phyloP scores from a whole-genome alignment of 2,113 vertebrate genomes.

The Kryptolebias marmoratus region DNA sequence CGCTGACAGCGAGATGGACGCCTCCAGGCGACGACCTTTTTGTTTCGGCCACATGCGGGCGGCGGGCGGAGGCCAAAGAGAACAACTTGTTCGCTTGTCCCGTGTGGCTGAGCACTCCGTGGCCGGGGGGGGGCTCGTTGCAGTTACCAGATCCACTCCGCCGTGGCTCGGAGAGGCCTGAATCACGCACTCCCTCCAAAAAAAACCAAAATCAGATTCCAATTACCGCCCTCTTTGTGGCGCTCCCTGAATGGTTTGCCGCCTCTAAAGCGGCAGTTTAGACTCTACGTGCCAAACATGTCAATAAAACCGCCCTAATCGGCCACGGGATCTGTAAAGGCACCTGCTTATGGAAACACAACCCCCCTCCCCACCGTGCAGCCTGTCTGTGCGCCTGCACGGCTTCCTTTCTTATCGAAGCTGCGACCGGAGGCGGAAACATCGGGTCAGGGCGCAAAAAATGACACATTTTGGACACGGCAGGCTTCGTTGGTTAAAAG shows the following conservation, averaged over 20 bases:
- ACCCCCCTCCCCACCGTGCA: slow-evolving; percentile 61
- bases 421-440: slow-evolving; percentile 53
- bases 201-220: slow-evolving; percentile 37
- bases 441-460: slow-evolving; percentile 49
- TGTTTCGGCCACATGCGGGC: slow-evolving; percentile 74
- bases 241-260: slow-evolving; percentile 55
- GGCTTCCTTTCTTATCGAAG: slow-evolving; percentile 62
- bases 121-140: slow-evolving; percentile 65
- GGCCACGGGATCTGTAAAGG: slow-evolving; percentile 66
- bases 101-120: slow-evolving; percentile 65
- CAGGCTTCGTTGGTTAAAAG: slow-evolving; percentile 53
- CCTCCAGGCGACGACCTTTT: slow-evolving; percentile 75
- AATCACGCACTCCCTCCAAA: slow-evolving; percentile 31
- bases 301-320: slow-evolving; percentile 75
- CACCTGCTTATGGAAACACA: slow-evolving; percentile 75
- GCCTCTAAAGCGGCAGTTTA: slow-evolving; percentile 68
- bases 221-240: slow-evolving; percentile 51
- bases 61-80: slow-evolving; percentile 72
- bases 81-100: slow-evolving; percentile 78
- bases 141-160: slow-evolving; percentile 43
- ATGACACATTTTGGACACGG: slow-evolving; percentile 41
- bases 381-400: slow-evolving; percentile 57
- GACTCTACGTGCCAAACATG: slow-evolving; percentile 74
- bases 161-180: slow-evolving; percentile 23
- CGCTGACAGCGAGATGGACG: slow-evolving; percentile 80